Conservation (phyloP, 2,888 invertebrate genomes). For the Heteromurus nitidus region DNA sequence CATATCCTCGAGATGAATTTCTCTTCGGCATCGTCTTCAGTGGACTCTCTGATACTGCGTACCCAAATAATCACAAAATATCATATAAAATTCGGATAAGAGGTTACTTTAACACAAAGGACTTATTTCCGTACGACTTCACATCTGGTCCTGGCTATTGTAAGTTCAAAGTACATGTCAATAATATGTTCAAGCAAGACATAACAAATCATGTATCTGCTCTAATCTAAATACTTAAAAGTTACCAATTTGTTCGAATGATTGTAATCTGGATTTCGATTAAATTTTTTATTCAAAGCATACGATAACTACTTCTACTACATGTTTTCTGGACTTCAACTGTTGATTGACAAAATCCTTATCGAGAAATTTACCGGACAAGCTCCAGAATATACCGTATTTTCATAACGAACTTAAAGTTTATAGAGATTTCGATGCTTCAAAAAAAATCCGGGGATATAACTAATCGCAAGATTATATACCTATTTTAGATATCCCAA, state of each 20-base stretch:
- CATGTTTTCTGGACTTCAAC: slow-evolving; percentile 70
- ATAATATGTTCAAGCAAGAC: background rate
- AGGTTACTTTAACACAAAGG: slow-evolving; percentile 16
- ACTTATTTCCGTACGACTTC: slow-evolving; percentile 3
- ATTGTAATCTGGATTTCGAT: too few species aligned
- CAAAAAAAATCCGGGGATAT: too few species aligned
- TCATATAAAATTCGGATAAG: slow-evolving; percentile 27
- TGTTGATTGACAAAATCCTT: slow-evolving; percentile 68
- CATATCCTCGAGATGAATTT: background rate
- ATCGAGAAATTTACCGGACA: slow-evolving; percentile 22
- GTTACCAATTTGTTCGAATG: too few species aligned
- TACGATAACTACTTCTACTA: background rate
- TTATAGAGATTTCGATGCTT: slow-evolving; percentile 37
- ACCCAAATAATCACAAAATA: background rate
- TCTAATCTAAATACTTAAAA: too few species aligned
- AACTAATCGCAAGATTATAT: too few species aligned
- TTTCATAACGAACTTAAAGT: background rate
- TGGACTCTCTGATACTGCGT: background rate
- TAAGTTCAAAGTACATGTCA: background rate
- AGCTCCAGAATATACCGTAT: slow-evolving; percentile 15
- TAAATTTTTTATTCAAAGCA: background rate
- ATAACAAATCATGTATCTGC: background rate
- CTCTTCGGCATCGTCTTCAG: slow-evolving; percentile 16
- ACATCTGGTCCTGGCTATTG: background rate
- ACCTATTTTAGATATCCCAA: too few species aligned